Evolutionary conservation across 2,888 invertebrate species (phyloP), one percentile per base, ranked within the genome.

Genomic region (Heliconius charithonia): DNA sequence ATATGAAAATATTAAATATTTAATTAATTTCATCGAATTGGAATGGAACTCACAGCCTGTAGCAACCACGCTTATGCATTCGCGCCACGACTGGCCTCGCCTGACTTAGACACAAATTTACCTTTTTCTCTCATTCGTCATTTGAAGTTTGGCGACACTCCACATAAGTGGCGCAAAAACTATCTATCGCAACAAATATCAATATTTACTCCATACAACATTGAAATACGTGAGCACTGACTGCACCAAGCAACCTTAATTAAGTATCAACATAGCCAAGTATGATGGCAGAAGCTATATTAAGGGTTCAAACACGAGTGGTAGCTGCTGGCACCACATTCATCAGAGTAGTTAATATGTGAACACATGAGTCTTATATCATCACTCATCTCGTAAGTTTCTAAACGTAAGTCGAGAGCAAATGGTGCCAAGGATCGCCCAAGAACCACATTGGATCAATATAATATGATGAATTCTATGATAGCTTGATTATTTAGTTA

Each of bases 311-410:
- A 32, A 41, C 41, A 66, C 81, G 77, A 80, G 73, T 89, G 92
- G 92, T 87, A 83, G 81, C 83, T 82, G 87, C 88, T 89, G 87
- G 85, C 83, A 85, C 87, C 87, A 90, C 90, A 93, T 93, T 93
- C 91, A 92, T 93, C 93, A 93, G 91, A 89, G 89, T 89, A 93
- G 92, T 93, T 94, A 94, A 94, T 94, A 94, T 93, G 92, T 88
- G 88, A 92, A 90, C 91, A 91, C 90, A 93, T 92, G 92, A 92
- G 91, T 91, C 91, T 91, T 89, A 88, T 89, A 92, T 88, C 92
- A 94, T 94, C 93, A 89, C 92, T 94, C 94, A 94, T 94, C 89
- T 88, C 88, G 89, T 88, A 85, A 85, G 85, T 86, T 85, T 85
- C 87, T 86, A 86, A 85, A 87, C 84, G 88, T 84, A 87, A 87